Percentiles rank a stretch among this genome's conserved stretches.
Conservation (phyloP, 2,113 vertebrate species). For the Semicossyphus pulcher region DNA sequence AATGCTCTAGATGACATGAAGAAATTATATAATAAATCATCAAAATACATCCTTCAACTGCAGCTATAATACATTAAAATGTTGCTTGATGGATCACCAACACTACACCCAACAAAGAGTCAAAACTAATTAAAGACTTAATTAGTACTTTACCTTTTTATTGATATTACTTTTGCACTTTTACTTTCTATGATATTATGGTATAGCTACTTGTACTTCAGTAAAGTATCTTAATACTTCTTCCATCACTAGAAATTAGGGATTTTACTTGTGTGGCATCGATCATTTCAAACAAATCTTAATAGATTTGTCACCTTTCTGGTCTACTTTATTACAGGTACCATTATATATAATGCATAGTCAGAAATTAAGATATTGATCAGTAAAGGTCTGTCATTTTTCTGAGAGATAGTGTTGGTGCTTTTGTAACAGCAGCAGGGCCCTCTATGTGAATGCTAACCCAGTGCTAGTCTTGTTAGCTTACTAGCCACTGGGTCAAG, state of each 20-base stretch:
- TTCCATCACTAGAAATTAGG: neutral
- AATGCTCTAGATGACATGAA: too few species aligned
- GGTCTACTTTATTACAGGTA: neutral
- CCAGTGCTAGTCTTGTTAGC: constrained; percentile 54
- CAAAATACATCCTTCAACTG: too few species aligned
- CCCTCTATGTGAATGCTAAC: constrained; percentile 15
- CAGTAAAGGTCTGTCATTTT: neutral
- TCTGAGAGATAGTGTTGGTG: neutral
- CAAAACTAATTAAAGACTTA: too few species aligned
- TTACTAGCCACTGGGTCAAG: constrained; percentile 48
- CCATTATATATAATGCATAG: neutral
- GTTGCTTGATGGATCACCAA: too few species aligned
- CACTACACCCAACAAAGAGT: too few species aligned
- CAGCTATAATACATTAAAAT: too few species aligned
- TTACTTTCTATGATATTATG: too few species aligned
- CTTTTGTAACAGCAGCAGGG: constrained; percentile 31
- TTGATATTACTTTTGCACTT: neutral
- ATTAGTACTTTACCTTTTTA: neutral
- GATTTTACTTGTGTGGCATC: too few species aligned
- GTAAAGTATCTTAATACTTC: neutral
- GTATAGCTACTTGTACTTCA: neutral
- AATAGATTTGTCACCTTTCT: neutral
- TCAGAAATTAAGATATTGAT: neutral
- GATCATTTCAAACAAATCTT: neutral
- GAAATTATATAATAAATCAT: too few species aligned